Percentiles rank a stretch among this genome's conserved stretches.
Conservation (phyloP, 2,888 invertebrate species). For the Papilio protenor region DNA sequence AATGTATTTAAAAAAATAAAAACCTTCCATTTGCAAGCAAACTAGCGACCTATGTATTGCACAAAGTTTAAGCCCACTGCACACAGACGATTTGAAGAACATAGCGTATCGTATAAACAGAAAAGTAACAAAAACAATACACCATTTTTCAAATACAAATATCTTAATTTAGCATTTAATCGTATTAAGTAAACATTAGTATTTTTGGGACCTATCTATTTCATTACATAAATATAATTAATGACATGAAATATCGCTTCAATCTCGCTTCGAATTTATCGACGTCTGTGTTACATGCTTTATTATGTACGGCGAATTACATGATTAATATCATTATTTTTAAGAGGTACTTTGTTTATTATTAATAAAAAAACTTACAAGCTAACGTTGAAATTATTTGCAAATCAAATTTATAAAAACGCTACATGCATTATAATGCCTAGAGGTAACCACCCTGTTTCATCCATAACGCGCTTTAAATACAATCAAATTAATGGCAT, state of each 20-base stretch:
- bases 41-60: conserved; percentile 44
- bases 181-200: too few relatives aligned
- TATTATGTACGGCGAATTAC: conserved; percentile 33
- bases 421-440: conserved; percentile 68
- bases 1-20: conserved; percentile 26
- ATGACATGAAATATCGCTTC: neutral
- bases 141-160: too few relatives aligned
- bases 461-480: conserved; percentile 68
- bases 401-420: conserved; percentile 33
- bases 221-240: neutral
- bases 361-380: conserved; percentile 43
- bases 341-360: conserved; percentile 37
- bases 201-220: neutral
- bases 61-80: conserved; percentile 23
- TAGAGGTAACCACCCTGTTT: conserved; percentile 80
- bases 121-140: too few relatives aligned
- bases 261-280: neutral
- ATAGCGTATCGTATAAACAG: neutral
- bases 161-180: too few relatives aligned
- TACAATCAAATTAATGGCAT: conserved; percentile 32
- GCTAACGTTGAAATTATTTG: conserved; percentile 35
- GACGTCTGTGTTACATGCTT: conserved; percentile 4
- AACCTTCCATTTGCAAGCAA: conserved; percentile 28
- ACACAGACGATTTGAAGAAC: conserved; percentile 7
- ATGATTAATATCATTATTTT: conserved; percentile 25